Evolutionary conservation across 2,888 invertebrate species (phyloP).

Genomic region (Cryptosula pallasiana): DNA sequence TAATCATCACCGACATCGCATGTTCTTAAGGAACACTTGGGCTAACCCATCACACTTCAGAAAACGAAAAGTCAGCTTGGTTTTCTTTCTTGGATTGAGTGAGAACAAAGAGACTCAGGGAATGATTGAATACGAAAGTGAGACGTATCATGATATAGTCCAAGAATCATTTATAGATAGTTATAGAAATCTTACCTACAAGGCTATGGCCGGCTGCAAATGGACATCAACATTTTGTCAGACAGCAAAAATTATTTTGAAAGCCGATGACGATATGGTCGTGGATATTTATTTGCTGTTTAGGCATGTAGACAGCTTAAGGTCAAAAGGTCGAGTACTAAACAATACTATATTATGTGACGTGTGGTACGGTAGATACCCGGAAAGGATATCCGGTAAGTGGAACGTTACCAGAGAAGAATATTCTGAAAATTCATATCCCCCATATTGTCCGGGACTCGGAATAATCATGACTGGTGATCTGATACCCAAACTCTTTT

Average conservation of each 20-base stretch:
- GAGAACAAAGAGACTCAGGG: constrained; percentile 34
- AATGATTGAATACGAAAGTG: constrained; percentile 39
- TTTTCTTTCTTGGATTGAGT: constrained; percentile 46
- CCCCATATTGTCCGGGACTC: constrained; percentile 55
- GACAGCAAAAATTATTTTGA: constrained; percentile 49
- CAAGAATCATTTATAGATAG: constrained; percentile 52
- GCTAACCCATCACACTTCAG: constrained; percentile 31
- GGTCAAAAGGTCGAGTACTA: constrained; percentile 30
- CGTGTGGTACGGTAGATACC: constrained; percentile 50
- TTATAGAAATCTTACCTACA: constrained; percentile 55
- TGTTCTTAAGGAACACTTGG: constrained; percentile 48
- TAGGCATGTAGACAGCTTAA: constrained; percentile 30
- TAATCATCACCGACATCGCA: constrained; percentile 41
- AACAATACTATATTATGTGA: constrained; percentile 43
- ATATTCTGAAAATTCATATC: constrained; percentile 49
- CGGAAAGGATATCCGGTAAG: constrained; percentile 53
- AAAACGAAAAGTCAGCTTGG: constrained; percentile 33
- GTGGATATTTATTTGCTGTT: constrained; percentile 55
- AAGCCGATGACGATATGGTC: constrained; percentile 56
- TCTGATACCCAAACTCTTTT: constrained; percentile 60
- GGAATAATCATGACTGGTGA: constrained; percentile 61
- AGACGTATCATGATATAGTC: constrained; percentile 46
- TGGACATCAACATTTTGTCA: constrained; percentile 52
- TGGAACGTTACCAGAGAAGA: constrained; percentile 54
- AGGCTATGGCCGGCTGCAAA: constrained; percentile 53